Conservation (phyloP, 2,797 vertebrate genomes). For the Acrocephalus scirpaceus region DNA sequence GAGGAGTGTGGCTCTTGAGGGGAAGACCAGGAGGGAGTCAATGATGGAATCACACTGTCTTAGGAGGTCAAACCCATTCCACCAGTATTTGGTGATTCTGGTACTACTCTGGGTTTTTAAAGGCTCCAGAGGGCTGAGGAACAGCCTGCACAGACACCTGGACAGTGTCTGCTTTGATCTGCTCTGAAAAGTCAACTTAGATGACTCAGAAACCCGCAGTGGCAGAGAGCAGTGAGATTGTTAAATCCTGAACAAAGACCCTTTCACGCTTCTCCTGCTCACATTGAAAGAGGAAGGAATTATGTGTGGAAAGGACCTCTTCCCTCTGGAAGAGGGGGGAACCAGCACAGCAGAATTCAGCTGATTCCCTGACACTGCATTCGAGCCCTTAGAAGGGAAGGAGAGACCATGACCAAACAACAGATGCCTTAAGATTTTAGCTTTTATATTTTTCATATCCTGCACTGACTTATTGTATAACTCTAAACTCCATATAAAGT, state of each 20-base stretch:
- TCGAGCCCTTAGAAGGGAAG: rapidly evolving
- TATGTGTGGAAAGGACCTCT: background rate
- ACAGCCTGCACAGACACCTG: background rate
- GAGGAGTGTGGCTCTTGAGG: background rate
- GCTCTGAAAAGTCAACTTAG: background rate
- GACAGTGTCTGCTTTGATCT: background rate
- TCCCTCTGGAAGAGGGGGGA: background rate
- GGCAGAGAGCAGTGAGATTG: background rate
- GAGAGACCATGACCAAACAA: rapidly evolving
- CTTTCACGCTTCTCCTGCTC: background rate
- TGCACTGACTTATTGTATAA: background rate
- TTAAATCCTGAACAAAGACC: background rate
- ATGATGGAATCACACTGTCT: background rate
- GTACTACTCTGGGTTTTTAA: background rate
- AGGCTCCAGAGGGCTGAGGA: background rate
- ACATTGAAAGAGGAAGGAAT: background rate
- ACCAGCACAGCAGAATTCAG: background rate
- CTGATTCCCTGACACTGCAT: background rate
- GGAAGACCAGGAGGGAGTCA: background rate
- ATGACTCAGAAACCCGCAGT: rapidly evolving
- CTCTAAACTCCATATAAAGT: background rate
- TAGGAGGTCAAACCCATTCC: background rate
- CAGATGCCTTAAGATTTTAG: background rate
- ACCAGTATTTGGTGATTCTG: background rate
- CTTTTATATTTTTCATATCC: background rate